Conservation (phyloP, 2,113 vertebrate species). For the Eudyptes chrysolophus region DNA sequence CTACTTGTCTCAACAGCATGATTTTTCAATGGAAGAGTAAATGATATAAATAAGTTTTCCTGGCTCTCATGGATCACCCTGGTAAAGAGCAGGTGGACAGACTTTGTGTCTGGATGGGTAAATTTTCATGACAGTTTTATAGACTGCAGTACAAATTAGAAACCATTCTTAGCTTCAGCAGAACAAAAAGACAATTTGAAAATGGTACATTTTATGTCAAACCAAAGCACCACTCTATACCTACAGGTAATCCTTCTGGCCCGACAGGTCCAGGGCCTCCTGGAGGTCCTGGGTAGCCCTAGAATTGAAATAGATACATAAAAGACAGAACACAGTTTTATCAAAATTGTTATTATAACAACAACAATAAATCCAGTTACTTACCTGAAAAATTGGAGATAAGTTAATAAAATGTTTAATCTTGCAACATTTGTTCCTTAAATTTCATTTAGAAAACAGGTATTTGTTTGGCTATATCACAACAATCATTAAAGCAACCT, state of each 20-base stretch:
- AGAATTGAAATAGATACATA: conserved; percentile 44
- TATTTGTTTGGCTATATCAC: not conserved
- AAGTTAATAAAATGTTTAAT: not conserved
- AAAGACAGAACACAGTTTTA: not conserved
- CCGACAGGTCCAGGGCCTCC: conserved; percentile 88
- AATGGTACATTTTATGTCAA: not conserved
- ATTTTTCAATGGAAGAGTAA: not conserved
- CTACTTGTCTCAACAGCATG: not conserved
- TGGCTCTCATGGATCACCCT: not conserved
- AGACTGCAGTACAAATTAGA: not conserved
- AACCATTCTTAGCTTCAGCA: not conserved
- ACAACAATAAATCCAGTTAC: not conserved
- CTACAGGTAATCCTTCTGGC: conserved; percentile 85
- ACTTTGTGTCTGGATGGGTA: not conserved
- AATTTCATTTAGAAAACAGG: not conserved
- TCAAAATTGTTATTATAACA: not conserved
- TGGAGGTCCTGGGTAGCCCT: conserved; percentile 92
- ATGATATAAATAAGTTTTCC: not conserved
- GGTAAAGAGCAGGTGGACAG: not conserved
- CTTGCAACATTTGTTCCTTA: not conserved
- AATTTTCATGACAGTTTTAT: not conserved
- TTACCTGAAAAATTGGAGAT: not conserved
- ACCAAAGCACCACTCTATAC: conserved; percentile 58
- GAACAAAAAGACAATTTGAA: not conserved
- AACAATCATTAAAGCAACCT: not conserved